A percentile compares a stretch with the other conserved stretches of the same genome.
Conservation (phyloP, 2,113 vertebrate genomes). For the Tamias sibiricus region DNA sequence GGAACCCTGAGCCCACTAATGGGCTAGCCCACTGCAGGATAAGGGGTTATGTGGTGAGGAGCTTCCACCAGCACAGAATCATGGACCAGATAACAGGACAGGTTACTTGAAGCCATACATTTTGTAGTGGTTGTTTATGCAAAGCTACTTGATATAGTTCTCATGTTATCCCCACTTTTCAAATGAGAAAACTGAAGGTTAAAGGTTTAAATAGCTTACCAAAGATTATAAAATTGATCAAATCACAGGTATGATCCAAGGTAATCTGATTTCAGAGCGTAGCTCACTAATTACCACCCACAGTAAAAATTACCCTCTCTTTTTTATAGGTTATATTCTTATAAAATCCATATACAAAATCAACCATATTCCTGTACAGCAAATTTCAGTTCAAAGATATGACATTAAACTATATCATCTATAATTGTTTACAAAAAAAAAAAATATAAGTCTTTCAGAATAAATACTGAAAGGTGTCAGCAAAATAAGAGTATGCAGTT, state of each 20-base stretch:
- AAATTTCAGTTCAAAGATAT: not conserved
- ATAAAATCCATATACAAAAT: not conserved
- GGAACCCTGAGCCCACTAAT: not conserved
- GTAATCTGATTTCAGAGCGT: not conserved
- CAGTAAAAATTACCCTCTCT: not conserved
- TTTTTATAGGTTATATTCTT: not conserved
- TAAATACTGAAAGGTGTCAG: not conserved
- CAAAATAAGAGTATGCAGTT: no score
- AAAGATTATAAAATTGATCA: not conserved
- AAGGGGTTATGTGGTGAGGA: fast-evolving
- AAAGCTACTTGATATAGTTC: not conserved
- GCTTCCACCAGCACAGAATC: not conserved
- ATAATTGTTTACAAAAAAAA: not conserved
- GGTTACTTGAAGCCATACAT: no score
- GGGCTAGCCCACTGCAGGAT: not conserved
- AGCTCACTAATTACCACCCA: not conserved
- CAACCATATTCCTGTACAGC: not conserved
- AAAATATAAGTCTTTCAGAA: not conserved
- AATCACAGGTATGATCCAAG: not conserved
- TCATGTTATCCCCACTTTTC: not conserved
- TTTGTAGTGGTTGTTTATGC: not conserved
- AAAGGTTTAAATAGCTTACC: not conserved
- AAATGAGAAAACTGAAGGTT: not conserved
- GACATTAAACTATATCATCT: not conserved
- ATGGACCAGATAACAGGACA: not conserved